These are phyloP conservation scores for Drosophila siamana DNA, from an alignment of 2,888 invertebrate species.

Conservation along the genomic window DNA sequence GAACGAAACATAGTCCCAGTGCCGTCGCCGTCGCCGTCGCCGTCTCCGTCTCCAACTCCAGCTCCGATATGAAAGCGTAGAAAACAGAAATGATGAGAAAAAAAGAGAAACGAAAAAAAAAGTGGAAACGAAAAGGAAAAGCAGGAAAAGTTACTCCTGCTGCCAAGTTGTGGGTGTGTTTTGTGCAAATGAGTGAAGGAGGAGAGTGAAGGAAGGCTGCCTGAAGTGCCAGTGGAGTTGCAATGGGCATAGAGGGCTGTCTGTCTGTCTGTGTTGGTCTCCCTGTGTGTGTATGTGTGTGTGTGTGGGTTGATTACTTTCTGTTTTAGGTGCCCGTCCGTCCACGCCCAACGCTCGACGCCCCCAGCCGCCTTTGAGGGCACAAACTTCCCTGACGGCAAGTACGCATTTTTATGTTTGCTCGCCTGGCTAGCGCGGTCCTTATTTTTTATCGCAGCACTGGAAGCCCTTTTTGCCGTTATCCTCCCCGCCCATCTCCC, in stretches of 20 bases:
- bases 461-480: conserved; percentile 53
- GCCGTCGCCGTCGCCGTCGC: conserved; percentile 8
- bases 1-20: conserved; percentile 34
- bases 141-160: conserved; percentile 70
- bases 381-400: conserved; percentile 68
- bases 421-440: conserved; percentile 77
- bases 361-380: conserved; percentile 40
- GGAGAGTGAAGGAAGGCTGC: conserved; percentile 21
- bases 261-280: conserved; percentile 13
- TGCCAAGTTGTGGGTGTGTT: conserved; percentile 80
- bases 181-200: conserved; percentile 77
- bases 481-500: neutral
- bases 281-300: conserved; percentile 33
- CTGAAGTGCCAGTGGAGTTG: neutral
- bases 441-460: conserved; percentile 66
- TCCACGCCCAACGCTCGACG: conserved; percentile 38
- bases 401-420: conserved; percentile 81
- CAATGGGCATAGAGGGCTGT: conserved; percentile 14
- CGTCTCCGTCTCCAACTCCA: conserved; percentile 11
- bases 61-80: conserved; percentile 62
- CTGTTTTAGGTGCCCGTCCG: conserved; percentile 77
- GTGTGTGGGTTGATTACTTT: conserved; percentile 79
- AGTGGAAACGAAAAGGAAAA: conserved; percentile 33
- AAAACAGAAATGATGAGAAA: conserved; percentile 67
- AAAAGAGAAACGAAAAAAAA: conserved; percentile 29